Base-by-base conservation (phyloP, 2,888 invertebrate genomes). In the Malthinus flaveolus region DNA sequence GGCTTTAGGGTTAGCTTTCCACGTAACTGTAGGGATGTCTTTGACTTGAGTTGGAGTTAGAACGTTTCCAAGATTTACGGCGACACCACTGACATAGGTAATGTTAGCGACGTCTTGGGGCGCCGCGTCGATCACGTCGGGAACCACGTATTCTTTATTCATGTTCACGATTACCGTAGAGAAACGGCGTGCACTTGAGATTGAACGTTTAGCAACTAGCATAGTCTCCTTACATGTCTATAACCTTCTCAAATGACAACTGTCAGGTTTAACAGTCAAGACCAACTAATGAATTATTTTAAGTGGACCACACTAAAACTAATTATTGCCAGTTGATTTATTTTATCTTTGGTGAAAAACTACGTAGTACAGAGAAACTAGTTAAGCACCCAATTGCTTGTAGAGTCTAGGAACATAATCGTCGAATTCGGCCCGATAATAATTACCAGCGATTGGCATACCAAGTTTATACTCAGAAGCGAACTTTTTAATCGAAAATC, bases 11-110 rank as follows among this genome's bases (percentile, higher is more conserved):
- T 86, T 85, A 2, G 82, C 81, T 1, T 84, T 80, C 87, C 88
- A 93, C 54, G 80, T 80, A 4, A 92, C 82, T 0, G 74, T 75
- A 0, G 93, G 93, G 49, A 78, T 79, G 71, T 90, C 84, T 76
- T 89, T 86, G 0, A 89, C 90, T 74, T 87, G 84, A 12, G 86
- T 87, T 4, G 89, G 89, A 3, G 90, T 89, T 47, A 90, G 74
- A 68, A 85, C 85, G 69, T 87, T 87, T 1, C 90, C 90, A 32
- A 84, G 75, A 3, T 84, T 78, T 3, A 86, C 83, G 32, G 72
- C 72, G 1, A 80, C 66, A 7, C 81, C 81, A 56, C 77, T 81
- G 1, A 81, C 74, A 71, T 85, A 88, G 11, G 79, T 78, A 8
- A 87, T 79, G 61, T 57, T 8, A 4, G 83, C 62, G 1, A 81